Evolutionary conservation across 2,888 invertebrate species (phyloP).

Genomic region (Pseudococcus viburni): DNA sequence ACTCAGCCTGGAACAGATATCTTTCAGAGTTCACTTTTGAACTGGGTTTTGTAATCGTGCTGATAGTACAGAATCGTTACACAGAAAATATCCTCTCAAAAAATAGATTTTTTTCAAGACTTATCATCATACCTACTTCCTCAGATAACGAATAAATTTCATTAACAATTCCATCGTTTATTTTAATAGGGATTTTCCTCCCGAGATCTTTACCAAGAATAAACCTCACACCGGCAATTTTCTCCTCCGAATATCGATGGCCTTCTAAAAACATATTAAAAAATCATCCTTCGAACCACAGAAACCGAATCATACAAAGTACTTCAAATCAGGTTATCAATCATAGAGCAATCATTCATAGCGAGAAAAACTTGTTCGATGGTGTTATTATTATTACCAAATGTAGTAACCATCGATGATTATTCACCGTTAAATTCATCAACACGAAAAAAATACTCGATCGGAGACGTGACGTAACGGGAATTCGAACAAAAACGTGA

Average conservation of each 20-base stretch:
- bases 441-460: not conserved
- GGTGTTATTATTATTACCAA: constrained; percentile 5
- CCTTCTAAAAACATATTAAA: not conserved
- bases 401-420: constrained; percentile 21
- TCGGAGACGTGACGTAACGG: not conserved
- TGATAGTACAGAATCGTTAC: no score
- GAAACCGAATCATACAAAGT: not conserved
- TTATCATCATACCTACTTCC: no score
- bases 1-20: no score
- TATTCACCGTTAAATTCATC: constrained; percentile 33
- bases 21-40: no score
- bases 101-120: no score
- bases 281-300: not conserved
- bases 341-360: not conserved
- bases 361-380: constrained; percentile 12
- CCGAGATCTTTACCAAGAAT: not conserved
- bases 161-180: not conserved
- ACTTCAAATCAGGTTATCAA: constrained; percentile 39
- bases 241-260: not conserved
- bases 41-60: no score
- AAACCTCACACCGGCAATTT: not conserved
- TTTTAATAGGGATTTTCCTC: not conserved
- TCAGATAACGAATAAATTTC: no score
- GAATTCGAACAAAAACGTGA: constrained; percentile 22
- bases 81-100: no score